phyloP scores from a whole-genome alignment of 2,797 vertebrate genomes.

The Erpetoichthys calabaricus region DNA sequence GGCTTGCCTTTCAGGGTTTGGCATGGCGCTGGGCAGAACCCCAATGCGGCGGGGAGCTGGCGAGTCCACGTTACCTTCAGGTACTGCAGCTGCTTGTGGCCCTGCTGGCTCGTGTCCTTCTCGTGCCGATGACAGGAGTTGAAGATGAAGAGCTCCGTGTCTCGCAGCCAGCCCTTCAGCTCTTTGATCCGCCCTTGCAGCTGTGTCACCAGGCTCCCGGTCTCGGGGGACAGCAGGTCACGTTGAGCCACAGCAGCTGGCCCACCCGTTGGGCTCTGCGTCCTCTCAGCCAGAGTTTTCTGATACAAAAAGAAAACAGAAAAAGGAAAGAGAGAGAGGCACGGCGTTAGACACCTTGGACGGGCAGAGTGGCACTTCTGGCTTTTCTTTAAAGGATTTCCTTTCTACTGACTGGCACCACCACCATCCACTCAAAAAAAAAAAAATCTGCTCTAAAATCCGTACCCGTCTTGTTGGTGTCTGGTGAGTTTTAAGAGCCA shows the following conservation, averaged over 20 bases:
- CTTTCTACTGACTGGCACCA: no score
- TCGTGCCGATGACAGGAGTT: constrained; percentile 82
- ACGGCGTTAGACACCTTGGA: neutral
- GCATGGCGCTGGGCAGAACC: no score
- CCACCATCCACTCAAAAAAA: no score
- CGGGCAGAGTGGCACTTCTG: no score
- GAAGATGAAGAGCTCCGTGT: constrained; percentile 96
- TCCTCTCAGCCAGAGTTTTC: constrained; percentile 68
- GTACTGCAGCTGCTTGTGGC: constrained; percentile 57
- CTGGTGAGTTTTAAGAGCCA: no score
- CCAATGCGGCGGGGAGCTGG: no score
- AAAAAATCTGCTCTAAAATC: no score
- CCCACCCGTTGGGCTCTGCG: constrained; percentile 42
- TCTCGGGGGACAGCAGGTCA: constrained; percentile 75
- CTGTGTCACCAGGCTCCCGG: constrained; percentile 75
- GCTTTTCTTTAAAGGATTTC: no score
- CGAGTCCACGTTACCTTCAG: constrained; percentile 54
- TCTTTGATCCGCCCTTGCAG: constrained; percentile 90
- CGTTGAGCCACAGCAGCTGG: constrained; percentile 47
- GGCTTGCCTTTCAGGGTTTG: no score
- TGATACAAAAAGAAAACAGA: constrained; percentile 38
- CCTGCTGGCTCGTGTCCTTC: constrained; percentile 47
- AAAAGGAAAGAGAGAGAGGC: constrained; percentile 8
- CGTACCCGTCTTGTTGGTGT: no score
- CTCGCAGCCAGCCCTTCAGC: constrained; percentile 87